Base-by-base conservation (phyloP, 2,113 vertebrate species). In the Amphilophus citrinellus region DNA sequence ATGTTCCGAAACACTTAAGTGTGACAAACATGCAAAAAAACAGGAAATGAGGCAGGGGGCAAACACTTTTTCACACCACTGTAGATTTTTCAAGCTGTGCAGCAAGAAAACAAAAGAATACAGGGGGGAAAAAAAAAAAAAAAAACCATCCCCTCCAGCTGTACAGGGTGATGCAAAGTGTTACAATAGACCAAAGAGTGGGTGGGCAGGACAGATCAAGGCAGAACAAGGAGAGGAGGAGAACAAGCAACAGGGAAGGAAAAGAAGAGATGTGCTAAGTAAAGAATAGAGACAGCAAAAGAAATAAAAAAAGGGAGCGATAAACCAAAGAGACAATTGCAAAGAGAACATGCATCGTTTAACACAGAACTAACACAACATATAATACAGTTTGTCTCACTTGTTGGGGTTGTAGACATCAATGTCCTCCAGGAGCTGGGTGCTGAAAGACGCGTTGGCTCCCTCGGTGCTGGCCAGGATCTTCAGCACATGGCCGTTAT, bases 401-500 rank as follows among this genome's bases (percentile, higher is more conserved):
- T 95, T 96, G 84, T 91, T 83, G 0, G 97, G 95, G 88, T 97
- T 97, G 84, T 98, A 99, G 89, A 97, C 97, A 8, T 96, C 95
- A 0, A 98, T 96, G 82, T 99, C 97, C 93, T 99, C 98, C 83
- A 99, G 88, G 30, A 99, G 94, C 68, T 97, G 90, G 0, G 96
- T 94, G 89, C 91, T 94, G 2, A 93, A 91, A 1, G 94, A 80
- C 0, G 92, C 57, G 44, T 97, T 96, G 20, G 88, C 61, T 0
- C 93, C 93, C 85, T 92, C 92, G 0, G 94, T 96, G 44, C 95
- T 94, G 24, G 94, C 94, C 61, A 99, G 95, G 82, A 99, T 96
- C 95, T 99, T 99, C 76, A 98, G 93, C 86, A 99, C 91, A 1
- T 89, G 95, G 24, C 98, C 98, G 0, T 98, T 97, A 30, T 97